Percentiles rank a stretch among this genome's conserved stretches.
These are phyloP conservation scores for Drosophila lowei DNA, from an alignment of 1,140 invertebrate species.

Conservation along the genomic window DNA sequence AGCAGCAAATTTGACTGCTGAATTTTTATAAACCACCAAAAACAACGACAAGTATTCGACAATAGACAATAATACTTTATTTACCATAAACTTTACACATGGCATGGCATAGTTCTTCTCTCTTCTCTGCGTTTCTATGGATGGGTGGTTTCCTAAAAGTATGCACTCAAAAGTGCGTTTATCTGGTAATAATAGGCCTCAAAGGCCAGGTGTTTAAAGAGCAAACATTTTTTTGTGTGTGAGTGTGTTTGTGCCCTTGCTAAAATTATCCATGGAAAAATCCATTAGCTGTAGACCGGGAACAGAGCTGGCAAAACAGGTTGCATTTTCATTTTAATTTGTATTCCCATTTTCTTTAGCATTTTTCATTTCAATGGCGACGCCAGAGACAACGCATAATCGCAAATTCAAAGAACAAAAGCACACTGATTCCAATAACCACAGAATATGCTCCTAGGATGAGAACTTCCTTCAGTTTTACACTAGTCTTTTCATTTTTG, in stretches of 20 bases:
- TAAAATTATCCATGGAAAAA: no score
- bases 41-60: slow-evolving; percentile 17
- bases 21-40: slow-evolving; percentile 67
- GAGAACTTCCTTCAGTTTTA: no score
- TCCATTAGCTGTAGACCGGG: no score
- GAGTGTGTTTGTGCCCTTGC: no score
- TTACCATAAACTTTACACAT: slow-evolving; percentile 63
- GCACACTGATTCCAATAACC: not conserved
- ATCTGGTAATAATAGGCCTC: no score
- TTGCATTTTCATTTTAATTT: no score
- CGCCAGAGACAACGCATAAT: not conserved
- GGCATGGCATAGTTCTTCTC: slow-evolving; percentile 22
- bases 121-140: slow-evolving; percentile 4
- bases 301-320: no score
- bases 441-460: not conserved
- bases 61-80: slow-evolving; percentile 68
- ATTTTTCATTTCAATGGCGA: not conserved
- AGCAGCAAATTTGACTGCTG: slow-evolving; percentile 53
- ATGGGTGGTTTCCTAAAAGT: not conserved
- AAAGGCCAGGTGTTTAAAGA: no score
- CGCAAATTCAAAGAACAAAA: slow-evolving; percentile 24
- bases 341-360: no score
- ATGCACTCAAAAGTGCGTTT: no score
- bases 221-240: no score
- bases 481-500: not conserved